phyloP scores from a whole-genome alignment of 2,888 invertebrate genomes.

The Pedicia rivosa region DNA sequence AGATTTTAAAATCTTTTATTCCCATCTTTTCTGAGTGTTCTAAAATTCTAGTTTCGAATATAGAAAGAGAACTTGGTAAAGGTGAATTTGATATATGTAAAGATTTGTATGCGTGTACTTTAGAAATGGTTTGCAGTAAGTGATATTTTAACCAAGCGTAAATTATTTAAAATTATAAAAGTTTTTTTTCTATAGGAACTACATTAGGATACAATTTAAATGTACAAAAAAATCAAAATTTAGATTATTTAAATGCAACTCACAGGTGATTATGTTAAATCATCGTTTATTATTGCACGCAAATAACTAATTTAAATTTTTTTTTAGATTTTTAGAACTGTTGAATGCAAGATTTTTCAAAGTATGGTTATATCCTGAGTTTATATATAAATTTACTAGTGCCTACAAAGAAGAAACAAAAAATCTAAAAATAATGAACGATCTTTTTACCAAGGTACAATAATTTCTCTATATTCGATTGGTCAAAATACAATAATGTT shows the following conservation, averaged over 20 bases:
- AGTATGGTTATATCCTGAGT: neutral
- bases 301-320: neutral
- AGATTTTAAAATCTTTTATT: conserved; percentile 15
- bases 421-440: neutral
- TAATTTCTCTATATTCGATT: neutral
- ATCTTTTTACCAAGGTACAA: neutral
- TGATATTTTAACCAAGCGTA: too few species aligned
- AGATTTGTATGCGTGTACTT: neutral
- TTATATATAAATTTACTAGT: neutral
- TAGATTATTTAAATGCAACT: neutral
- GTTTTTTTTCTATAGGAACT: too few species aligned
- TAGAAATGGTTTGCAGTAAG: neutral
- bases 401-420: neutral
- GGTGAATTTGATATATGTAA: neutral
- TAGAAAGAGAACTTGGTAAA: conserved; percentile 6
- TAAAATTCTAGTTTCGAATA: conserved; percentile 5
- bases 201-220: neutral
- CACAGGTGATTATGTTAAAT: neutral
- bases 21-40: conserved; percentile 15
- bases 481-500: neutral
- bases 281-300: neutral
- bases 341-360: neutral
- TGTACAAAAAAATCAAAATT: neutral
- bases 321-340: neutral
- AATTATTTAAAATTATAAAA: too few species aligned